These are phyloP conservation scores for Brachionus rubens DNA, from an alignment of 1,140 invertebrate species.

Conservation along the genomic window DNA sequence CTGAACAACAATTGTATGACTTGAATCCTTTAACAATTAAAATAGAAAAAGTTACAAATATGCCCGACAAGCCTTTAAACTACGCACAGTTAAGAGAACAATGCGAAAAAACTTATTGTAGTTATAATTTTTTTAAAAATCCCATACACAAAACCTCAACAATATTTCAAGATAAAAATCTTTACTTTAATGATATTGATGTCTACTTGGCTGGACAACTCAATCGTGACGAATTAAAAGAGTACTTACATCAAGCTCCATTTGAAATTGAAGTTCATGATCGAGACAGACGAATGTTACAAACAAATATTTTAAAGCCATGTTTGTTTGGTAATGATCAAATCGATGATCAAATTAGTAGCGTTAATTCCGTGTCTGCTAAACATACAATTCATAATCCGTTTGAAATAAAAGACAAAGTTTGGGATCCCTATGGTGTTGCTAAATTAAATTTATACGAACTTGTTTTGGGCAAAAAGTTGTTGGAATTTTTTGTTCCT, in stretches of 20 bases:
- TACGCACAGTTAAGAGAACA: slow-evolving; percentile 53
- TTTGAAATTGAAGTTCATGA: slow-evolving; percentile 59
- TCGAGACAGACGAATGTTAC: slow-evolving; percentile 49
- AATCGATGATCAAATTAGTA: slow-evolving; percentile 60
- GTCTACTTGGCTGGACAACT: slow-evolving; percentile 55
- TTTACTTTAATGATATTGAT: slow-evolving; percentile 59
- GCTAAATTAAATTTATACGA: slow-evolving; percentile 56
- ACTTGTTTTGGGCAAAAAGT: slow-evolving; percentile 54
- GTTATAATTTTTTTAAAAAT: slow-evolving; percentile 56
- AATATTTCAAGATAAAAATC: slow-evolving; percentile 52
- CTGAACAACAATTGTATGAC: slow-evolving; percentile 51
- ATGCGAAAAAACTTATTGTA: slow-evolving; percentile 55
- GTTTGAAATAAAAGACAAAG: slow-evolving; percentile 54
- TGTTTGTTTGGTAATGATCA: slow-evolving; percentile 58
- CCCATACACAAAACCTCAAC: slow-evolving; percentile 51
- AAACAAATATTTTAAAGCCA: slow-evolving; percentile 48
- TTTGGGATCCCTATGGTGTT: slow-evolving; percentile 59
- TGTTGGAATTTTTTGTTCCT: slow-evolving; percentile 54
- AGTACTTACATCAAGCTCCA: slow-evolving; percentile 55
- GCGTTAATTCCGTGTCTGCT: slow-evolving; percentile 53
- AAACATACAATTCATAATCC: slow-evolving; percentile 57
- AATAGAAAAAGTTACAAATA: slow-evolving; percentile 52
- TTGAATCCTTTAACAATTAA: slow-evolving; percentile 58
- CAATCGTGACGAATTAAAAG: slow-evolving; percentile 52
- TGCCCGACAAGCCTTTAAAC: slow-evolving; percentile 54